Base-by-base conservation (phyloP, 2,888 invertebrate genomes). In the Theristus sp. region DNA sequence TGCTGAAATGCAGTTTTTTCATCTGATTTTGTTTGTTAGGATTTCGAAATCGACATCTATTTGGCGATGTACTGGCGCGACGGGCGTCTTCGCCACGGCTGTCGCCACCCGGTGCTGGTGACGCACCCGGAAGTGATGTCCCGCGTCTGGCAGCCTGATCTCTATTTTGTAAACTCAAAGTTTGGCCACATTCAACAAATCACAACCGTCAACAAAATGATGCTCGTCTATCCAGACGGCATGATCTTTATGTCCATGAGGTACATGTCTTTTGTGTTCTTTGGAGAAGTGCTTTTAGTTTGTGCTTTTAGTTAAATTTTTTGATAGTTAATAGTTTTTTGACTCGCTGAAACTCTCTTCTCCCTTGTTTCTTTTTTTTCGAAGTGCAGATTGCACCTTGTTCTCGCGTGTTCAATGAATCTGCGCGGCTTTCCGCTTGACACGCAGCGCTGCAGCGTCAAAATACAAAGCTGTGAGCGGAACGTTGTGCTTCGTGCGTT, bases 61-160 rank as follows among this genome's bases (percentile, higher is more conserved):
- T 64, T 72, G 57, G 72, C 72, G 17, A 69, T 71, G 70, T 70
- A 69, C 13, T 72, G 72, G 69, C 69, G 66, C 58, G 72, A 72
- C 60, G 62, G 70, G 1, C 63, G 72, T 13, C 62, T 72, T 17
- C 65, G 68, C 1, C 72, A 72, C 65, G 72, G 71, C 62, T 72
- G 72, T 63, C 68, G 68, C 3, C 67, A 73, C 65, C 72, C 72
- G 13, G 69, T 72, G 55, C 62, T 72, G 60, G 66, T 72, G 13
- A 46, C 58, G 2, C 59, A 63, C 6, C 6, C 6, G 10, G 38
- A 38, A 38, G 10, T 38, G 17, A 13, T 38, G 38, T 6, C 38
- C 17, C 38, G 6, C 10, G 17, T 38, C 38, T 38, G 38, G 38
- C 10, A 17, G 17, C 38, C 38, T 6, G 38, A 72, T 62, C 59